Conservation (phyloP, 2,113 vertebrate genomes). For the Pholis gunnellus region DNA sequence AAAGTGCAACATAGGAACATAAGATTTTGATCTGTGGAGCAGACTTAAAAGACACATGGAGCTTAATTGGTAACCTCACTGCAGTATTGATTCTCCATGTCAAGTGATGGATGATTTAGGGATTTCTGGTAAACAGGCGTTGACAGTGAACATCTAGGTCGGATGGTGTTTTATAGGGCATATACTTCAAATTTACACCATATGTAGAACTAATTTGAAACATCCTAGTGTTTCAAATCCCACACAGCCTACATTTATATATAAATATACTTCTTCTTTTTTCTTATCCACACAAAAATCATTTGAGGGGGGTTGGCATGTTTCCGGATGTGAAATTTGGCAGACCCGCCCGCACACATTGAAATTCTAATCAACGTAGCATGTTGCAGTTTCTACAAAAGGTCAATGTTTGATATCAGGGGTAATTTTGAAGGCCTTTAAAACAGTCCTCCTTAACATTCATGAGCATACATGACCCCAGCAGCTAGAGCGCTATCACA, state of each 20-base stretch:
- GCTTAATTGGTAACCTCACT: conserved; percentile 73
- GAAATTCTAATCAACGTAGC: conserved; percentile 65
- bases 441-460: conserved; percentile 79
- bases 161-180: conserved; percentile 30
- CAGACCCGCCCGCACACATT: conserved; percentile 41
- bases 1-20: conserved; percentile 62
- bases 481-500: conserved; percentile 68
- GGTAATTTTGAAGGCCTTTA: conserved; percentile 78
- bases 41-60: conserved; percentile 45
- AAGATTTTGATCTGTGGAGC: conserved; percentile 52
- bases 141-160: conserved; percentile 48
- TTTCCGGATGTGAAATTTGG: conserved; percentile 33
- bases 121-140: conserved; percentile 57
- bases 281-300: not conserved
- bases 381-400: conserved; percentile 56
- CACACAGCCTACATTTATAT: not conserved
- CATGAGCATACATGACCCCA: conserved; percentile 77
- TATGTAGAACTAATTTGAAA: not conserved
- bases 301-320: not conserved
- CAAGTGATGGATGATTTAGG: conserved; percentile 57
- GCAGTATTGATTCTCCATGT: conserved; percentile 32
- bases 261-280: not conserved
- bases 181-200: conserved; percentile 21
- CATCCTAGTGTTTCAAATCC: conserved; percentile 19
- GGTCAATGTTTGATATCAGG: conserved; percentile 77